These are phyloP conservation scores for Timema podura DNA, from an alignment of 2,888 invertebrate genomes.

Conservation along the genomic window DNA sequence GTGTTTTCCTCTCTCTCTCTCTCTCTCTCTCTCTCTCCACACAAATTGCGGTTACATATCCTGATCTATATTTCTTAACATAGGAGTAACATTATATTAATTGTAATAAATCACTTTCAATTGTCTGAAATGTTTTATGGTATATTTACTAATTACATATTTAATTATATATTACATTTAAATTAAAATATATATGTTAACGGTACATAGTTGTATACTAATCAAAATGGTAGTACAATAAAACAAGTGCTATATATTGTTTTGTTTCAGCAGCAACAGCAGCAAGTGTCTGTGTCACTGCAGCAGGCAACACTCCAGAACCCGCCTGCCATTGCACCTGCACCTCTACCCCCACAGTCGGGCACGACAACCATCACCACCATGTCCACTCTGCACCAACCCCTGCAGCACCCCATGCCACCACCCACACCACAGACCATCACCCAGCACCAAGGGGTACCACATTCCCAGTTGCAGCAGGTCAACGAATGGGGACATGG, in stretches of 20 bases:
- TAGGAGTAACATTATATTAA: too few relatives aligned
- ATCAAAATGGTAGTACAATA: too few relatives aligned
- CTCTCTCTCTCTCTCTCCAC: background rate
- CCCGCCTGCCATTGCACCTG: conserved; percentile 29
- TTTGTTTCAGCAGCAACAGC: conserved; percentile 29
- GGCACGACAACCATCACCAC: conserved; percentile 51
- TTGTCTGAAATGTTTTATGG: too few relatives aligned
- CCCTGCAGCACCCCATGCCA: conserved; percentile 33
- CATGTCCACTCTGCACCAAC: conserved; percentile 34
- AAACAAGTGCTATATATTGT: too few relatives aligned
- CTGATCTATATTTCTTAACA: too few relatives aligned
- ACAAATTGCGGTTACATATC: conserved; percentile 31
- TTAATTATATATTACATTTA: too few relatives aligned
- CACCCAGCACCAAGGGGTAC: conserved; percentile 41
- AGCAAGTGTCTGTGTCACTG: conserved; percentile 48
- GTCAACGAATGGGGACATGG: conserved; percentile 64
- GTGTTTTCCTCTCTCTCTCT: background rate
- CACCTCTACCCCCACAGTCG: conserved; percentile 26
- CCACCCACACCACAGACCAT: conserved; percentile 55
- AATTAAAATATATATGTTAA: too few relatives aligned
- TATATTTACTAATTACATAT: too few relatives aligned
- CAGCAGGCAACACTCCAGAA: conserved; percentile 41
- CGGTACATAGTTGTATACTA: too few relatives aligned
- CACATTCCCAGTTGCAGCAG: conserved; percentile 41
- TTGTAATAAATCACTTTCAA: too few relatives aligned